phyloP scores from a whole-genome alignment of 1,140 invertebrate species.

The Drosophila lini region DNA sequence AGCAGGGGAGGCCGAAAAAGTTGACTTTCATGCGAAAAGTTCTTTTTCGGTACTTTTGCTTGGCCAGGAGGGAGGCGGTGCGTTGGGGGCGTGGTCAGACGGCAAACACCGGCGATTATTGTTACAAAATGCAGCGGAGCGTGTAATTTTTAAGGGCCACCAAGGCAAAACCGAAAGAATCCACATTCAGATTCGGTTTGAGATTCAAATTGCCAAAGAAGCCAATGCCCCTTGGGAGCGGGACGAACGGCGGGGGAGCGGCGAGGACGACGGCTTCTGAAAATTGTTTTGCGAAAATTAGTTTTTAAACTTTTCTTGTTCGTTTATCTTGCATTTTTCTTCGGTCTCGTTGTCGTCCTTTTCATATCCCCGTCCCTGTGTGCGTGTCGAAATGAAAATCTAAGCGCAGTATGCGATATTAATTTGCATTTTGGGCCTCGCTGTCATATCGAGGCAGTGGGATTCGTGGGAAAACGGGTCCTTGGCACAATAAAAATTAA shows the following conservation, averaged over 20 bases:
- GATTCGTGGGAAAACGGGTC: not conserved
- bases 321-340: conserved; percentile 49
- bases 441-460: conserved; percentile 15
- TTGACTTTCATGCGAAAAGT: conserved; percentile 80
- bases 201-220: conserved; percentile 78
- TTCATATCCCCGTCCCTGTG: conserved; percentile 8
- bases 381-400: conserved; percentile 56
- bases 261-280: conserved; percentile 45
- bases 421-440: conserved; percentile 73
- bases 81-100: conserved; percentile 35
- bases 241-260: not conserved
- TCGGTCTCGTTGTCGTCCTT: conserved; percentile 21
- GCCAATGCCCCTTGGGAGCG: conserved; percentile 10
- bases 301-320: conserved; percentile 75
- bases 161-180: conserved; percentile 59
- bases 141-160: conserved; percentile 69
- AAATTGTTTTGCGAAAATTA: conserved; percentile 83
- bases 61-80: not conserved
- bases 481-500: conserved; percentile 73
- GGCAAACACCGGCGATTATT: conserved; percentile 80
- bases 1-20: conserved; percentile 36
- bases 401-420: conserved; percentile 74
- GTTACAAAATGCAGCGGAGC: conserved; percentile 74
- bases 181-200: conserved; percentile 67
- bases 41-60: conserved; percentile 58